Base-by-base conservation (phyloP, 2,797 vertebrate genomes). In the Menidia menidia region DNA sequence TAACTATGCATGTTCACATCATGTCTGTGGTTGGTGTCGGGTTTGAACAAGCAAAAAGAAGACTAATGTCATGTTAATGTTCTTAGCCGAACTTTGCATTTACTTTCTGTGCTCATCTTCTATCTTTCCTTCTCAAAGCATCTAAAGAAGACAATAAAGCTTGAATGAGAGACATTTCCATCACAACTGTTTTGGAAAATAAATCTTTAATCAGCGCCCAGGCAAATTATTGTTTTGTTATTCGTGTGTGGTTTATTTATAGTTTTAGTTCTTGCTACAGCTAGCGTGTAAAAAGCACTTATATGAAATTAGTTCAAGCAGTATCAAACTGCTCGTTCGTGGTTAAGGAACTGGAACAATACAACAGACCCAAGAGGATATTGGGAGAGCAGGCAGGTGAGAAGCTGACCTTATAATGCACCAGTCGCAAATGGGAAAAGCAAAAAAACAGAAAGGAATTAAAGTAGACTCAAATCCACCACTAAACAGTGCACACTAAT, bases 271-370 rank as follows among this genome's bases (percentile, higher is more conserved):
- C 74, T 73, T 52, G 60, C 48, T 78, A 79, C 71, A 80, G 66
- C 55, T 64, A 35, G 76, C 81, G 66, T 71, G 65, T 55, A 68
- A 71, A 5, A 78, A 51, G 33, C 71, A 66, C 82, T 69, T 67
- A 64, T 65, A 74, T 70, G 70, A 81, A 80, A 84, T 65, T 69
- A 77, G 63, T 73, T 78, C 47, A 25, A 61, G 80, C 88, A 91
- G 91, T 93, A 76, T 93, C 91, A 93, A 94, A 93, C 92, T 87
- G 90, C 90, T 75, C 60, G 64, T 80, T 64, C 71, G 18, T 50
- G 58, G 35, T 33, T 59, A 60, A 55, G 57, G 43, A 69, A 62
- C 52, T 67, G 39, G 42, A 30, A 71, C 25, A 47, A 68, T 64
- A 35, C 76, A 50, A 62, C 71, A 79, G 43, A 60, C 72, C 55